A percentile compares a stretch with the other conserved stretches of the same genome.
phyloP scores from a whole-genome alignment of 2,888 invertebrate genomes.

The Ariolimax columbianus region DNA sequence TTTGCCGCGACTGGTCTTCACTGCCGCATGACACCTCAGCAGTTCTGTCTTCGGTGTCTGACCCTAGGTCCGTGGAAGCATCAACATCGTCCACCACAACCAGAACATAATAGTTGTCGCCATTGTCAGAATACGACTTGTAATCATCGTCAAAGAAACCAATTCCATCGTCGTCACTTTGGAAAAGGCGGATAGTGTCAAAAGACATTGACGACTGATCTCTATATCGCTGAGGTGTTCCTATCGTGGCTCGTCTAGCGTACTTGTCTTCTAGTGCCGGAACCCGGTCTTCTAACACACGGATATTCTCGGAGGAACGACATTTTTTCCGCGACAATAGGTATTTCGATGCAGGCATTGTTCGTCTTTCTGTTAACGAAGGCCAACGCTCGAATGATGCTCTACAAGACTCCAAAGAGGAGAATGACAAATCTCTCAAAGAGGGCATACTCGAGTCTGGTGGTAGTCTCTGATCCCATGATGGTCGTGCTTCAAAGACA shows the following conservation, averaged over 20 bases:
- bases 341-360: not conserved
- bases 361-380: not conserved
- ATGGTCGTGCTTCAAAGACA: not conserved
- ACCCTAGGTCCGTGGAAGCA: conserved; percentile 6
- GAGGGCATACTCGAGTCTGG: not conserved
- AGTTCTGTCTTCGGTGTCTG: not conserved
- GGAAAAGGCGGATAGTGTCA: not conserved
- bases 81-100: conserved; percentile 16
- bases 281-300: not conserved
- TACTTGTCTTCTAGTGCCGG: not conserved
- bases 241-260: not conserved
- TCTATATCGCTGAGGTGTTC: not conserved
- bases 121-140: not conserved
- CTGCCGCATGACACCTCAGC: not conserved
- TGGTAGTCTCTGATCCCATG: not conserved
- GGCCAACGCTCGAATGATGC: not conserved
- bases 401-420: not conserved
- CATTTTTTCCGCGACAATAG: not conserved
- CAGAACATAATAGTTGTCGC: conserved; percentile 11
- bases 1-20: not conserved
- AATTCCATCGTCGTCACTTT: not conserved
- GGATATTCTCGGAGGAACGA: not conserved
- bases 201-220: not conserved
- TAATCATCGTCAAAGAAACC: not conserved
- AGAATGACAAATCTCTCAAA: not conserved